Percentiles rank a stretch among this genome's conserved stretches.
These are phyloP conservation scores for Mirza zaza DNA, from an alignment of 2,113 vertebrate species.

Conservation along the genomic window DNA sequence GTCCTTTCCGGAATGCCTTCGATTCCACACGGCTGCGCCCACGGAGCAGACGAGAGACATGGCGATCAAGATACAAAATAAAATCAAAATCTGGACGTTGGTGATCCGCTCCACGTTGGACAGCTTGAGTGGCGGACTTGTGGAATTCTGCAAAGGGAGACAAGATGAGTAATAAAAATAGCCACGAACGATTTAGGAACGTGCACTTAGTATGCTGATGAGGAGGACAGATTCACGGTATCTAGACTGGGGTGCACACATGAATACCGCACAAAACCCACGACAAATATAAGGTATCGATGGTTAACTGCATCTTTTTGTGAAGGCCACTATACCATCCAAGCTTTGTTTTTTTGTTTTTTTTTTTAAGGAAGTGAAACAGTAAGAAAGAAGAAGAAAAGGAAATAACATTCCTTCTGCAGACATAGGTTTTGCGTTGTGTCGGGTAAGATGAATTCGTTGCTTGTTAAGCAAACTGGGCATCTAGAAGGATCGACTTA, in stretches of 20 bases:
- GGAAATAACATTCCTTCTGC: background rate
- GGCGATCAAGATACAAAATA: conserved; percentile 96
- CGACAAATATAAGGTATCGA: background rate
- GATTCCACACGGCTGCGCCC: conserved; percentile 97
- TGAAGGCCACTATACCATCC: background rate
- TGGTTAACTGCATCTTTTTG: background rate
- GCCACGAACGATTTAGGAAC: background rate
- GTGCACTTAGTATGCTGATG: background rate
- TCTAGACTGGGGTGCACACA: background rate
- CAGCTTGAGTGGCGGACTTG: conserved; percentile 96
- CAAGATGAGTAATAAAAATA: conserved; percentile 37
- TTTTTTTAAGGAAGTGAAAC: background rate
- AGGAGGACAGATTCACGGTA: background rate
- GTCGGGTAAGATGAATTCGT: background rate
- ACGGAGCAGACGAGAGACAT: conserved; percentile 98
- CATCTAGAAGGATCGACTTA: background rate
- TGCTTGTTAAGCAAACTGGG: background rate
- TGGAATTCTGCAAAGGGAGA: conserved; percentile 92
- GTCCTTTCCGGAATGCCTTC: conserved; percentile 91
- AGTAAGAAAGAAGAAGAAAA: background rate
- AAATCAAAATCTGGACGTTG: conserved; percentile 97
- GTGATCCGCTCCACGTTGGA: conserved; percentile 99
- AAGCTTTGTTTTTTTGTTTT: background rate
- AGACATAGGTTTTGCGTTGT: background rate
- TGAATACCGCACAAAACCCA: background rate